A percentile compares a stretch with the other conserved stretches of the same genome.
phyloP scores from a whole-genome alignment of 2,113 vertebrate genomes.

The Corydoras sp. region DNA sequence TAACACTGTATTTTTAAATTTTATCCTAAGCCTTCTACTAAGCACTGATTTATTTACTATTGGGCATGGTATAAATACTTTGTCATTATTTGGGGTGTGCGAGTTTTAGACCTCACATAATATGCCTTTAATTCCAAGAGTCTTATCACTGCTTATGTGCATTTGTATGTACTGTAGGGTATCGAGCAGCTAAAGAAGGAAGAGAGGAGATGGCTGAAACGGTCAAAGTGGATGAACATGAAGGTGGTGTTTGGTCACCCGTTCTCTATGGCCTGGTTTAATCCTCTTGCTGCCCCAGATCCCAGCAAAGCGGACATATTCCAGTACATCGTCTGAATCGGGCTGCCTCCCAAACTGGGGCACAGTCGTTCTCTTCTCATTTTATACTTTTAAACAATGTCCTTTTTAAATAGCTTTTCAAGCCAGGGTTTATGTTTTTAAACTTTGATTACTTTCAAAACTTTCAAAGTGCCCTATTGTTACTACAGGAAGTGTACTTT shows the following conservation, averaged over 20 bases:
- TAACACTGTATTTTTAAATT: neutral
- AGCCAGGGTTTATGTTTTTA: no score
- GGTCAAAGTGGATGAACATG: conserved; percentile 98
- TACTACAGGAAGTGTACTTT: no score
- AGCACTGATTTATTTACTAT: neutral
- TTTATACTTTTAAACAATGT: no score
- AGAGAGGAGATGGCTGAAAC: conserved; percentile 96
- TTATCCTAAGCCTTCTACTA: neutral
- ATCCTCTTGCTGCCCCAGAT: conserved; percentile 87
- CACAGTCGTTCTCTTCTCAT: no score
- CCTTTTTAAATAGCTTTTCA: no score
- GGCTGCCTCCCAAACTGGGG: conserved; percentile 1
- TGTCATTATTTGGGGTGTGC: no score
- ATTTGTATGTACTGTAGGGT: conserved; percentile 74
- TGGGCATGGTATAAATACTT: neutral
- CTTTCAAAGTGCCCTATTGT: no score
- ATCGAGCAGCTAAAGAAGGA: conserved; percentile 99
- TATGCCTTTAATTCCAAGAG: neutral
- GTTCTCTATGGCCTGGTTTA: conserved; percentile 94
- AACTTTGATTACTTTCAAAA: no score
- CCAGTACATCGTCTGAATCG: conserved; percentile 92
- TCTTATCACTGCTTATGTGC: conserved; percentile 30
- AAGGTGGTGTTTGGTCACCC: conserved; percentile 97
- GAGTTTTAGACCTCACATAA: neutral
- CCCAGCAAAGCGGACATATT: conserved; percentile 92